Percentiles rank a stretch among this genome's conserved stretches.
These are phyloP conservation scores for Tolypeutes matacus DNA, from an alignment of 2,797 vertebrate genomes.

Conservation along the genomic window DNA sequence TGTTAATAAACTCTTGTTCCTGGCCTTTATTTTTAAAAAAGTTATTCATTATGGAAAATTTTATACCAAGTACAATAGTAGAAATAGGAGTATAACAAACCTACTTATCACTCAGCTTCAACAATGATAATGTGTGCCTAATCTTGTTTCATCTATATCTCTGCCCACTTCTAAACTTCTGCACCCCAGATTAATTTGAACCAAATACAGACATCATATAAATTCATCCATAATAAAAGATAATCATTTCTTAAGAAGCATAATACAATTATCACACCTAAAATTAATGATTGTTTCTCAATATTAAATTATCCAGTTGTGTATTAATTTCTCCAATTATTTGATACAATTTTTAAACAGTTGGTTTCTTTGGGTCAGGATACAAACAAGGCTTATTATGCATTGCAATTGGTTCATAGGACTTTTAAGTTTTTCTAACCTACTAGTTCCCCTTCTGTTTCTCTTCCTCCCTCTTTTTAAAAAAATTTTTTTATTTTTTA, in stretches of 20 bases:
- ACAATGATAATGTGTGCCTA: not conserved
- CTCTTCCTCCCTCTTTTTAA: not conserved
- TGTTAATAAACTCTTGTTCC: too few relatives aligned
- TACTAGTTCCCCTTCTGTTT: not conserved
- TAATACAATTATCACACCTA: not conserved
- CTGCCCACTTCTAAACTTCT: not conserved
- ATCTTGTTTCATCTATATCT: not conserved
- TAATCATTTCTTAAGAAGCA: not conserved
- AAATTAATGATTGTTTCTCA: constrained; percentile 2
- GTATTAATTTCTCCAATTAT: not conserved
- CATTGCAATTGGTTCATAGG: not conserved
- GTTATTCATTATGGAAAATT: not conserved
- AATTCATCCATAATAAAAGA: not conserved
- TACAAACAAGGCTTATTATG: not conserved
- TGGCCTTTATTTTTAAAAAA: not conserved
- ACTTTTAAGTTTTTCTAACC: not conserved
- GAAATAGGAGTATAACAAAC: not conserved
- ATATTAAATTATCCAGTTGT: not conserved
- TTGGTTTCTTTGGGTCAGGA: constrained; percentile 10
- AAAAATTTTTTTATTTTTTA: too few relatives aligned
- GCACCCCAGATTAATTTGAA: not conserved
- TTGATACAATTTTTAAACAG: not conserved
- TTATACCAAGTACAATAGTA: not conserved
- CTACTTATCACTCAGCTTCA: not conserved
- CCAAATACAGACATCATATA: not conserved